Evolutionary conservation across 2,113 vertebrate species (phyloP), one percentile per base, ranked within the genome.

Genomic region (Gallinago media): DNA sequence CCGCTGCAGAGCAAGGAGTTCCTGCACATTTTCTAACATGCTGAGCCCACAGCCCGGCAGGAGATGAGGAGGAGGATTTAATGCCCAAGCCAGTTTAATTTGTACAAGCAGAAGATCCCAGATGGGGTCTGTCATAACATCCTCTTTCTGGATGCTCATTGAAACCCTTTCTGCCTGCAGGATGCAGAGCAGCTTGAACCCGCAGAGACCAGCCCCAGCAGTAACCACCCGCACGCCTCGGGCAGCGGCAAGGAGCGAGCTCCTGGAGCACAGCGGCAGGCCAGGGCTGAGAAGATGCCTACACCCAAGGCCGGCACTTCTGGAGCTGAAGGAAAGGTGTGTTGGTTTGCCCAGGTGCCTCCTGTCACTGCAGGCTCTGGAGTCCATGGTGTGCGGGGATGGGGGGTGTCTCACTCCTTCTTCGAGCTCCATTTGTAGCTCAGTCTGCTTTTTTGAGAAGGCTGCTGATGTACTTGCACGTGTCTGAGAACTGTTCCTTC

Each of bases 371-470:
- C 20, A 80, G 38, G 61, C n/a, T 82, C 70, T 67, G 66, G 56
- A 91, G 34, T 9, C 34, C 26, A 13, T 1, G 4, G 34, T 32
- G 8, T 0, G 0, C 36, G 58, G 14, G 22, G 29, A 13, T 2
- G 6, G 49, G 49, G 26, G 29, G 19, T 36, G 16, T 63, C 52
- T 72, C n/a, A 7, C 20, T 40, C 6, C 5, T 9, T 42, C 65
- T 81, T 44, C 31, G 42, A 76, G 40, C 40, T 73, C 27, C 14
- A 38, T 12, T 44, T 2, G 2, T 49, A 34, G 25, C 49, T 73
- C 29, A 32, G 3, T 50, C 50, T 55, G 63, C 15, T 38, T 76
- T 76, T 50, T 49, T 44, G 23, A 80, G 34, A 85, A 68, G 49
- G 36, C 16, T 86, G 55, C 5, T 36, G 47, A 4, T 31, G 44